Evolutionary conservation across 2,888 invertebrate genomes (phyloP), one percentile per base, ranked within the genome.

Genomic region (Quadroppia sp.): DNA sequence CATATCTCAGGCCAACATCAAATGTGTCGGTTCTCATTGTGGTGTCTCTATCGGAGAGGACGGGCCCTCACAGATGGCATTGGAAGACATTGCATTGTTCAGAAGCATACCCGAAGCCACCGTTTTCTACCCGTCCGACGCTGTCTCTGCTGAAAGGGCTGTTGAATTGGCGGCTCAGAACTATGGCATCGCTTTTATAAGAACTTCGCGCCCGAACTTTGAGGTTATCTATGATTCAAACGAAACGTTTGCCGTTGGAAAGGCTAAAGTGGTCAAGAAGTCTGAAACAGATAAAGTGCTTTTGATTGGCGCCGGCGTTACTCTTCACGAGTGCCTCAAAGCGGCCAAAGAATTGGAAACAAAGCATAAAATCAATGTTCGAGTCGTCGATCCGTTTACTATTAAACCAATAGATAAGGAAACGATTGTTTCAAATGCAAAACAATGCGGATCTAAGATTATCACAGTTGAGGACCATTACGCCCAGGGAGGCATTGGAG

Each of bases 41-140:
- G 99, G 99, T 59, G 91, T 97, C 28, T 94, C 94, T 80, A 99
- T 99, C 84, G 99, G 97, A 42, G 97, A 97, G 85, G 98, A 98
- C 84, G 98, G 98, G 0, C 98, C 99, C 23, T 94, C 94, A 74
- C 99, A 99, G 85, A 99, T 99, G 99, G 99, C 94, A 4, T 86
- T 99, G n/a, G 99, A 99, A 85, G 99, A 99, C 83, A 83, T 99
- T 75, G 92, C 95, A 0, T 87, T 99, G 87, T 99, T 99, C 88
- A 87, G 98, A 56, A 83, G 91, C 4, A 87, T 99, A 77, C 94
- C 97, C 72, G 84, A 84, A n/a, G 82, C 85, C 45, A 87, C 87
- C 2, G 87, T 89, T 20, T 88, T 89, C 82, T 88, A 88, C 80
- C 88, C 88, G 1, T 84, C 90, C 50, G 99, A 99, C 84, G 99